These are phyloP conservation scores for Aphidius colemani DNA, from an alignment of 2,888 invertebrate species.

Conservation along the genomic window DNA sequence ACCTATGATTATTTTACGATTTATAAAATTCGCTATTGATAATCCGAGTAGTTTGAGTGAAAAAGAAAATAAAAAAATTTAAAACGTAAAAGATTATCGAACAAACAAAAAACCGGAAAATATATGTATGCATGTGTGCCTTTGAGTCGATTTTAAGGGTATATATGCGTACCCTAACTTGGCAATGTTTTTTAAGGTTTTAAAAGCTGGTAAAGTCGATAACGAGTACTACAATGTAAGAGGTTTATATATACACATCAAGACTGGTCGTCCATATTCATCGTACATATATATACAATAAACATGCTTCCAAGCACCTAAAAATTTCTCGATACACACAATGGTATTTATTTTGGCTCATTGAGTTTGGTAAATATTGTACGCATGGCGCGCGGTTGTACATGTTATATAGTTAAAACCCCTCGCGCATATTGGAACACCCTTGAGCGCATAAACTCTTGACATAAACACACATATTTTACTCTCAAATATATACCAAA, in stretches of 20 bases:
- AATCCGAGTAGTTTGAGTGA: too few species aligned
- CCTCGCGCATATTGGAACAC: neutral
- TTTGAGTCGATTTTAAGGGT: too few species aligned
- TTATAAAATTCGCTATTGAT: too few species aligned
- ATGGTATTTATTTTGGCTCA: slow-evolving; percentile 44
- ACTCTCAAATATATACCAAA: neutral
- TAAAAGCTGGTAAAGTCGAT: slow-evolving; percentile 18
- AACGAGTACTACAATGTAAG: slow-evolving; percentile 16
- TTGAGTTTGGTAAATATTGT: slow-evolving; percentile 48
- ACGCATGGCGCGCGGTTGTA: slow-evolving; percentile 40
- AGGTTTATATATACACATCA: slow-evolving; percentile 1
- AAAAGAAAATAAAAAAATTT: neutral
- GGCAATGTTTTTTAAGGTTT: neutral
- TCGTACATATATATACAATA: too few species aligned
- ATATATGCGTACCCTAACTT: too few species aligned
- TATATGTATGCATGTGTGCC: slow-evolving; percentile 1
- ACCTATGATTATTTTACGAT: too few species aligned
- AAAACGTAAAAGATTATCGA: neutral
- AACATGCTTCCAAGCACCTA: too few species aligned
- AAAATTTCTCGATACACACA: neutral
- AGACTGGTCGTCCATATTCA: neutral
- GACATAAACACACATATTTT: too few species aligned
- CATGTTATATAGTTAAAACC: slow-evolving; percentile 13
- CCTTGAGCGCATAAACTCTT: neutral
- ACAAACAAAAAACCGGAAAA: neutral